phyloP scores from a whole-genome alignment of 2,888 invertebrate species.

The Pocota personata region DNA sequence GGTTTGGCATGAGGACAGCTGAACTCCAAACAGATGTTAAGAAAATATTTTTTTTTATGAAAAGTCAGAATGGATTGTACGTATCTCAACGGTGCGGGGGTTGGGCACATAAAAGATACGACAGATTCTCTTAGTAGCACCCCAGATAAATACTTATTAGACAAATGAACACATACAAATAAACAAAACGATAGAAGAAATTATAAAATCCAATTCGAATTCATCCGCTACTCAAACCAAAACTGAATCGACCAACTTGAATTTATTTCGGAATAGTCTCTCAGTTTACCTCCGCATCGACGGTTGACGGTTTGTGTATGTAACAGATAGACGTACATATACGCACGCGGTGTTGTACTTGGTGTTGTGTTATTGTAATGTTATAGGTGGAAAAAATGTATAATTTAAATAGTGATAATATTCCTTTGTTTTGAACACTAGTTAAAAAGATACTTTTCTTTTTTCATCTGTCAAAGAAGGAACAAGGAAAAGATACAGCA shows the following conservation, averaged over 20 bases:
- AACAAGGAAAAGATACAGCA: neutral
- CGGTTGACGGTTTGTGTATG: conserved; percentile 42
- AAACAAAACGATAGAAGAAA: conserved; percentile 8
- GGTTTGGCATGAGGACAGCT: neutral
- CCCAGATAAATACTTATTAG: neutral
- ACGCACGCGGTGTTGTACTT: conserved; percentile 14
- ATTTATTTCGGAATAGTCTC: conserved; percentile 63
- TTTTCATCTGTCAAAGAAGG: neutral
- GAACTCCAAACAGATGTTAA: conserved; percentile 34
- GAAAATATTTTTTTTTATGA: neutral
- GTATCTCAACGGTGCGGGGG: neutral
- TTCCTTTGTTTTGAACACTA: neutral
- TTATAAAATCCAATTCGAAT: conserved; percentile 48
- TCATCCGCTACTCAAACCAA: conserved; percentile 35
- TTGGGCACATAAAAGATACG: neutral
- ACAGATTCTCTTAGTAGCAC: neutral
- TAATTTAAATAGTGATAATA: neutral
- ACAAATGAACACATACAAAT: neutral
- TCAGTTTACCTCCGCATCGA: conserved; percentile 59
- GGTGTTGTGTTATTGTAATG: neutral
- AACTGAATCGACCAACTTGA: conserved; percentile 19
- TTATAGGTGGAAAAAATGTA: neutral
- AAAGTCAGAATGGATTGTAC: too few species aligned
- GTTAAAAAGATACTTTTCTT: neutral
- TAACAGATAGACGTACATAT: neutral